These are phyloP conservation scores for Melanotaenia duboulayi DNA, from an alignment of 2,113 vertebrate genomes.

Conservation along the genomic window DNA sequence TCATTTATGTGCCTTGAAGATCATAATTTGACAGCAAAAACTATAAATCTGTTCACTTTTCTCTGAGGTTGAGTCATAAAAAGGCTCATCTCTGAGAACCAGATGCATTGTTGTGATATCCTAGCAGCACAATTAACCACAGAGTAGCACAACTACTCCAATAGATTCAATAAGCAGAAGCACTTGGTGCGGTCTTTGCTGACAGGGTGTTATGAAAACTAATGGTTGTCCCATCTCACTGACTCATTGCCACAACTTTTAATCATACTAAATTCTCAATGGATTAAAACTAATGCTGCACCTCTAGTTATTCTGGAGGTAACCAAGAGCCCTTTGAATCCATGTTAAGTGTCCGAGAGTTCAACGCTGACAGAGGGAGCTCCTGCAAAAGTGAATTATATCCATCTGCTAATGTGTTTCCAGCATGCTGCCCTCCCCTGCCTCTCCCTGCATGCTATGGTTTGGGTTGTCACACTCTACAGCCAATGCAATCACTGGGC, in stretches of 20 bases:
- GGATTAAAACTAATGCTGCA: slow-evolving; percentile 19
- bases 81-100: slow-evolving; percentile 14
- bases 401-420: slow-evolving; percentile 69
- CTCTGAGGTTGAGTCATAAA: slow-evolving; percentile 8
- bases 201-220: slow-evolving; percentile 34
- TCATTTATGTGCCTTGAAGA: slow-evolving; percentile 21
- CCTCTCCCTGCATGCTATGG: slow-evolving; percentile 37
- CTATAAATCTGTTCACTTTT: slow-evolving; percentile 12
- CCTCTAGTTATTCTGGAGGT: slow-evolving; percentile 37
- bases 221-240: slow-evolving; percentile 26
- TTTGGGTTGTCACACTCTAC: slow-evolving; percentile 68
- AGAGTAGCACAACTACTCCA: slow-evolving; percentile 31
- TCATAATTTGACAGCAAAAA: slow-evolving; percentile 20
- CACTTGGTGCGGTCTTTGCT: slow-evolving; percentile 11
- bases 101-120: slow-evolving; percentile 36
- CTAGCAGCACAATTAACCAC: slow-evolving; percentile 35
- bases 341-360: slow-evolving; percentile 44
- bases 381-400: slow-evolving; percentile 54
- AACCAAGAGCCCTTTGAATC: slow-evolving; percentile 22
- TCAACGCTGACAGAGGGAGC: slow-evolving; percentile 28
- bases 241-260: slow-evolving; percentile 52
- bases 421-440: slow-evolving; percentile 28
- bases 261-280: slow-evolving; percentile 45
- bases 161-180: slow-evolving; percentile 37
- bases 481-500: slow-evolving; percentile 51